Conservation (phyloP, 1,140 invertebrate species). For the Apis dorsata region DNA sequence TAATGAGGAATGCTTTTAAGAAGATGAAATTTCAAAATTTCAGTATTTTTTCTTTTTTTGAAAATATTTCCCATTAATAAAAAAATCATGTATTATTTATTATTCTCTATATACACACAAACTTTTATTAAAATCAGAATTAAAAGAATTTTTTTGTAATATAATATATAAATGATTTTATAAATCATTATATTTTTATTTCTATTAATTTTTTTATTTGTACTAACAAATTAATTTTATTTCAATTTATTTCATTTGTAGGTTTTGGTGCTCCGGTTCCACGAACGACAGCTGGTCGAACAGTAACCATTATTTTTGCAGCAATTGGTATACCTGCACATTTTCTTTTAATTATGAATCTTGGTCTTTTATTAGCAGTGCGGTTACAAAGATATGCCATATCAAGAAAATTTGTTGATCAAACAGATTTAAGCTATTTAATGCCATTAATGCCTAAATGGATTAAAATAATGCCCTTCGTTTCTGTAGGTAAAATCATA, state of each 20-base stretch:
- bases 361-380: constrained; percentile 81
- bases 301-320: constrained; percentile 82
- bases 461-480: constrained; percentile 73
- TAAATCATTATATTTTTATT: no score
- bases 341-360: constrained; percentile 83
- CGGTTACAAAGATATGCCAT: constrained; percentile 78
- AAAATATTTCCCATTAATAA: no score
- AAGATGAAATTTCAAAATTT: no score
- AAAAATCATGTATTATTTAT: no score
- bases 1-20: no score
- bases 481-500: constrained; percentile 65
- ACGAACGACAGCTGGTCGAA: constrained; percentile 81
- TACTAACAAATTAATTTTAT: no score
- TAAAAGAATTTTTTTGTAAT: no score
- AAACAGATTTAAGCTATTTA: constrained; percentile 62
- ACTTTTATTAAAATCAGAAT: no score
- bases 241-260: constrained; percentile 57
- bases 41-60: no score
- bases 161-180: no score
- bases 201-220: no score
- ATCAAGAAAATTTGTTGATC: constrained; percentile 54
- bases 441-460: constrained; percentile 68
- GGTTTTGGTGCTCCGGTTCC: constrained; percentile 84
- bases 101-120: no score
- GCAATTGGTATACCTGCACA: constrained; percentile 83